phyloP scores from a whole-genome alignment of 2,113 vertebrate species.

The Taurulus bubalis region DNA sequence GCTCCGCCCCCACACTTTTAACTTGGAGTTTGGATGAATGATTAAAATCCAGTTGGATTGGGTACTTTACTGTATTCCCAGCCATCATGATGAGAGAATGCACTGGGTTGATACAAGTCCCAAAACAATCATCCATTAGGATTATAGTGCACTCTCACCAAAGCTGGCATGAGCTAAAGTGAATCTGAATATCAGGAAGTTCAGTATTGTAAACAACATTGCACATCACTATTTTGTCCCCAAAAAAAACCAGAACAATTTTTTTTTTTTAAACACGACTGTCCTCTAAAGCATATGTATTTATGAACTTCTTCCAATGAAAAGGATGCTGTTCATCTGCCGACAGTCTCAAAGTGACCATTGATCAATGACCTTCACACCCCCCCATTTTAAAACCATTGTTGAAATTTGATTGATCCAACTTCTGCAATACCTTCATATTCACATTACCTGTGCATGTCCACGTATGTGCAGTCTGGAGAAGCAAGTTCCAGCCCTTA shows the following conservation, averaged over 20 bases:
- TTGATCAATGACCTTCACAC: background rate
- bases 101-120: slow-evolving; percentile 22
- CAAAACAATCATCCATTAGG: slow-evolving; percentile 36
- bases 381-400: too few species aligned
- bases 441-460: background rate
- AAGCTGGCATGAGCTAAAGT: slow-evolving; percentile 13
- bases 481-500: background rate
- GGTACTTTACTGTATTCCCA: slow-evolving; percentile 16
- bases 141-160: slow-evolving; percentile 23
- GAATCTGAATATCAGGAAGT: slow-evolving; percentile 17
- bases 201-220: slow-evolving; percentile 19
- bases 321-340: background rate
- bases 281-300: background rate
- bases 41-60: background rate
- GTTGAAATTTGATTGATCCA: slow-evolving; percentile 4
- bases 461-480: background rate
- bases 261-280: background rate
- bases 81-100: slow-evolving; percentile 22
- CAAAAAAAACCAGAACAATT: background rate
- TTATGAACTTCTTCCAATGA: background rate
- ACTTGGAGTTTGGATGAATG: background rate
- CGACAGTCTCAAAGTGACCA: background rate
- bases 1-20: background rate
- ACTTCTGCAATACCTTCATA: background rate
- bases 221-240: slow-evolving; percentile 7